Evolutionary conservation across 2,888 invertebrate genomes (phyloP).

Genomic region (Tupiocoris notatus): DNA sequence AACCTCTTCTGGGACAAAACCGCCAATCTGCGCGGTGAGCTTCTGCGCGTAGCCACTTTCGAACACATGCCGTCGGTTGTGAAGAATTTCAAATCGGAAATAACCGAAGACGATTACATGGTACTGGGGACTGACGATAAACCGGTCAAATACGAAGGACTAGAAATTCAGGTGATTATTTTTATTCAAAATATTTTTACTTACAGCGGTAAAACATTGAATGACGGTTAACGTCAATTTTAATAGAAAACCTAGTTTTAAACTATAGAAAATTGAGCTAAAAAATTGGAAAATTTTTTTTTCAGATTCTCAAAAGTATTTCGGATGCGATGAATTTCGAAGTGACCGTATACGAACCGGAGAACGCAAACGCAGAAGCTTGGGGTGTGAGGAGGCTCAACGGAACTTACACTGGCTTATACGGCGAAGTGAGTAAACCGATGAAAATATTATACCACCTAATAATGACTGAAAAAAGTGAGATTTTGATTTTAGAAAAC

Average conservation of each 20-base stretch:
- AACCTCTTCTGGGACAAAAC: slow-evolving; percentile 59
- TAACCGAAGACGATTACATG: slow-evolving; percentile 42
- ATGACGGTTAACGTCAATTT: too few relatives aligned
- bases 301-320: slow-evolving; percentile 65
- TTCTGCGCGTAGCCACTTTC: slow-evolving; percentile 64
- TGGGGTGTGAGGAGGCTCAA: slow-evolving; percentile 68
- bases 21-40: slow-evolving; percentile 60
- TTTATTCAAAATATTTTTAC: too few relatives aligned
- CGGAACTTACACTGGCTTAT: slow-evolving; percentile 67
- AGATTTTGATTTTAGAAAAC: too few relatives aligned
- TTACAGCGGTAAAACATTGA: too few relatives aligned
- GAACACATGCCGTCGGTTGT: slow-evolving; percentile 68
- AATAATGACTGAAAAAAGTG: too few relatives aligned
- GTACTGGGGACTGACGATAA: slow-evolving; percentile 22
- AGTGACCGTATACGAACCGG: slow-evolving; percentile 65
- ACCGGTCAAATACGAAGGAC: slow-evolving; percentile 55
- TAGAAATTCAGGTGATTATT: slow-evolving; percentile 69
- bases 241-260: too few relatives aligned
- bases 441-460: too few relatives aligned
- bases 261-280: too few relatives aligned
- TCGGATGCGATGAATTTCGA: slow-evolving; percentile 70
- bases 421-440: slow-evolving; percentile 61
- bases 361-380: slow-evolving; percentile 61
- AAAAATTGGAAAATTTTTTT: too few relatives aligned
- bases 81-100: slow-evolving; percentile 47